Conservation (phyloP, 2,888 invertebrate species). For the Tachina fera region DNA sequence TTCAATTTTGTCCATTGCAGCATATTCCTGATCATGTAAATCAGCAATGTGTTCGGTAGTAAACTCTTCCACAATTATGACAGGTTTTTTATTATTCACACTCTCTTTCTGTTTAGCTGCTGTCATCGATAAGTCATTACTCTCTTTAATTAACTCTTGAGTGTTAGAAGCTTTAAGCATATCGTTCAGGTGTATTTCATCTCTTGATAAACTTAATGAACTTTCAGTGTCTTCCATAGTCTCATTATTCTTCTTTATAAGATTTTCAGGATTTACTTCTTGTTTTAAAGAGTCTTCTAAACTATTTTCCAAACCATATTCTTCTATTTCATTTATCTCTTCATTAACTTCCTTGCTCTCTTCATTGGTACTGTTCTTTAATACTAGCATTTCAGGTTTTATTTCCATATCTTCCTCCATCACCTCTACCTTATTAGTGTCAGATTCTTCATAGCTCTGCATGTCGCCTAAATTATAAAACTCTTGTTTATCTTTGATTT, state of each 20-base stretch:
- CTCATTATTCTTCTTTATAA: background rate
- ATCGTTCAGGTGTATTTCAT: background rate
- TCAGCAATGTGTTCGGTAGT: background rate
- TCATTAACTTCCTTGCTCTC: background rate
- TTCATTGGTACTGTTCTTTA: background rate
- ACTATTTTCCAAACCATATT: background rate
- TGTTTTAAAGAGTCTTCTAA: background rate
- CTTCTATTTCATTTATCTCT: background rate
- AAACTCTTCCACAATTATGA: background rate
- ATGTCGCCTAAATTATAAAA: background rate
- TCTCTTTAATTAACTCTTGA: background rate
- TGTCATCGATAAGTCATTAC: background rate
- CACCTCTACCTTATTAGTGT: background rate
- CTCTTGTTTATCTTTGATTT: background rate
- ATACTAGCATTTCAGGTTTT: background rate
- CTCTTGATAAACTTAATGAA: background rate
- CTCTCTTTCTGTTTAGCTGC: background rate
- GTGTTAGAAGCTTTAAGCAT: background rate
- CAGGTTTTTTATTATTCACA: background rate
- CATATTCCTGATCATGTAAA: background rate
- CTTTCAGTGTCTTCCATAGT: background rate
- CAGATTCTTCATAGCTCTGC: background rate
- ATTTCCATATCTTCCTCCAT: background rate
- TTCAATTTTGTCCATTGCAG: conserved; percentile 1
- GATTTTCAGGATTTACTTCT: background rate